phyloP scores from a whole-genome alignment of 2,113 vertebrate genomes.

The Limanda limanda region DNA sequence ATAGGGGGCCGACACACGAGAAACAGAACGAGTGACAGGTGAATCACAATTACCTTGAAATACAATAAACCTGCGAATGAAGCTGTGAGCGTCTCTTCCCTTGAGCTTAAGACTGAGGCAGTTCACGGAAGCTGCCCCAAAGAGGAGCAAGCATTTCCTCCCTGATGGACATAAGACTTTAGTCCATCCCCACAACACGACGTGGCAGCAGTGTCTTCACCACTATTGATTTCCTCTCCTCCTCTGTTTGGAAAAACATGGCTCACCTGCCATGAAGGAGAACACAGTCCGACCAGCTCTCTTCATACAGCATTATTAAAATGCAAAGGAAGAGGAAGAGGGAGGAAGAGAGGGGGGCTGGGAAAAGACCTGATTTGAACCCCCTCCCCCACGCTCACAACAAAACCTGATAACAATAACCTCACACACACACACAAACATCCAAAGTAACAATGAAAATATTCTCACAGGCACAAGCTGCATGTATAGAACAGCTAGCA shows the following conservation, averaged over 20 bases:
- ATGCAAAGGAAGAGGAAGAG: slow-evolving; percentile 26
- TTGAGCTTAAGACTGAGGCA: slow-evolving; percentile 28
- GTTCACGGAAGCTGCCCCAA: slow-evolving; percentile 28
- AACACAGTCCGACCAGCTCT: slow-evolving; percentile 40
- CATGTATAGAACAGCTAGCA: too few species aligned
- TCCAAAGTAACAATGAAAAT: not conserved
- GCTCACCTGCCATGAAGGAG: slow-evolving; percentile 50
- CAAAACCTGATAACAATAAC: not conserved
- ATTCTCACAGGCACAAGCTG: too few species aligned
- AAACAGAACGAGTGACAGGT: slow-evolving; percentile 20
- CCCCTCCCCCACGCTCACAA: too few species aligned
- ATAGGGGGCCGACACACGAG: not conserved
- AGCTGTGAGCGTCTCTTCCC: slow-evolving; percentile 17
- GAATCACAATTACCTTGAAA: slow-evolving; percentile 39
- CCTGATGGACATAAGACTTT: slow-evolving; percentile 40
- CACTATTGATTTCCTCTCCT: slow-evolving; percentile 74
- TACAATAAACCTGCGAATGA: slow-evolving; percentile 15
- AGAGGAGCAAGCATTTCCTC: slow-evolving; percentile 42
- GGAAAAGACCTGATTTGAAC: not conserved
- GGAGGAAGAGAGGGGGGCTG: slow-evolving; percentile 3
- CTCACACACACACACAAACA: slow-evolving; percentile 2
- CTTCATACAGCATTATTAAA: slow-evolving; percentile 41
- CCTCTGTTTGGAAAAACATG: slow-evolving; percentile 57
- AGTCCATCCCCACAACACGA: slow-evolving; percentile 38
- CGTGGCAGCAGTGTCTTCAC: slow-evolving; percentile 65